Percentiles rank a stretch among this genome's conserved stretches.
Conservation (phyloP, 2,797 vertebrate species). For the Buceros bicornis region DNA sequence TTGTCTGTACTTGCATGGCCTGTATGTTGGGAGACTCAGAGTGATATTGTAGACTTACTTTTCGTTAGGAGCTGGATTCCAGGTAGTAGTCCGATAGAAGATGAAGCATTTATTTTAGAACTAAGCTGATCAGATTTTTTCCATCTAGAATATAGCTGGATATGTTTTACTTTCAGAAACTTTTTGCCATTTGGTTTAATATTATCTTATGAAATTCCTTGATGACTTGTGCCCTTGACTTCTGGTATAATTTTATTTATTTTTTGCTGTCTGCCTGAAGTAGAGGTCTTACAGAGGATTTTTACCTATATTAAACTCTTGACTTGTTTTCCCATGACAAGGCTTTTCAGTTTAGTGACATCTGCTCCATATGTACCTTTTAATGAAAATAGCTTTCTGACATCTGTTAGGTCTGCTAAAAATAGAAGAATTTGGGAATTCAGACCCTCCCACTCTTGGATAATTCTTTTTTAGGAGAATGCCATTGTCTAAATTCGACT, state of each 20-base stretch:
- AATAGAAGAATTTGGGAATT: not conserved
- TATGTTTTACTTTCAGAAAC: not conserved
- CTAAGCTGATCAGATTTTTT: not conserved
- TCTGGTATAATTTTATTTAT: not conserved
- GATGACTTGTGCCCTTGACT: not conserved
- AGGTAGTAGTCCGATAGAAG: not conserved
- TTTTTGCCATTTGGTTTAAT: not conserved
- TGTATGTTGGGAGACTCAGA: not conserved
- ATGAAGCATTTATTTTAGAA: not conserved
- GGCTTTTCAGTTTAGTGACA: not conserved
- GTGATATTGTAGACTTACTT: not conserved
- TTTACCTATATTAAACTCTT: not conserved
- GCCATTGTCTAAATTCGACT: not conserved
- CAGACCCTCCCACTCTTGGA: not conserved
- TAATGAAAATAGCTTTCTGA: constrained; percentile 23
- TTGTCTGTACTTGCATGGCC: not conserved
- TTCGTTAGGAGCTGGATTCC: not conserved
- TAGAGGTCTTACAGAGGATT: not conserved
- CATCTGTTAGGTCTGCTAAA: constrained; percentile 8
- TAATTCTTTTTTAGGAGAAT: not conserved
- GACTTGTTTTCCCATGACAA: not conserved
- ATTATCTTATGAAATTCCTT: not conserved
- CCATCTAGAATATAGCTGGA: not conserved
- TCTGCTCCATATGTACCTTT: constrained; percentile 26
- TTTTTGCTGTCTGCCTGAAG: not conserved